A percentile compares a stretch with the other conserved stretches of the same genome.
Conservation (phyloP, 2,888 invertebrate species). For the Eupeodes luniger region DNA sequence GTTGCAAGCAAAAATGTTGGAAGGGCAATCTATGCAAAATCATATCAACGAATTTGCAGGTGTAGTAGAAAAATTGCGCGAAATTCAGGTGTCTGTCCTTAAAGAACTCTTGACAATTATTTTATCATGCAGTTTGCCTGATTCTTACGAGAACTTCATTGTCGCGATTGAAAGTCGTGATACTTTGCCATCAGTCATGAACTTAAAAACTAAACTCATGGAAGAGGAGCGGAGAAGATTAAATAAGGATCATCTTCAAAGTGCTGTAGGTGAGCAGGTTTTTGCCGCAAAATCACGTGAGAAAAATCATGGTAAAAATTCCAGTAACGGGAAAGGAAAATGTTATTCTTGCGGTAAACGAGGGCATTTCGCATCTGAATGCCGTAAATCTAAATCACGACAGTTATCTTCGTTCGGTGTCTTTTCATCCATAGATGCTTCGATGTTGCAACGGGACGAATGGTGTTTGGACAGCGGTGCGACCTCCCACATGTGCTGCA, state of each 20-base stretch:
- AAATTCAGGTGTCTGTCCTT: conserved; percentile 38
- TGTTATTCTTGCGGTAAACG: conserved; percentile 34
- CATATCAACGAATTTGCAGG: conserved; percentile 58
- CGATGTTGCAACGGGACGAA: conserved; percentile 22
- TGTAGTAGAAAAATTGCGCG: conserved; percentile 77
- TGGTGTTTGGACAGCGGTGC: conserved; percentile 10
- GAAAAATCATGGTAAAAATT: conserved; percentile 2
- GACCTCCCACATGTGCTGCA: conserved; percentile 7
- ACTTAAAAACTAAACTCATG: conserved; percentile 45
- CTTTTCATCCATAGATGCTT: background rate
- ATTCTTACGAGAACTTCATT: conserved; percentile 79
- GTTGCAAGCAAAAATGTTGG: conserved; percentile 67
- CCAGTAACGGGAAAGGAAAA: conserved; percentile 10
- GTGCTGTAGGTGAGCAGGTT: conserved; percentile 12
- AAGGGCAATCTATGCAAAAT: conserved; percentile 25
- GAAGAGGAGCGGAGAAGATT: conserved; percentile 78
- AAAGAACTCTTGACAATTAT: conserved; percentile 53
- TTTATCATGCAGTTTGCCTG: conserved; percentile 45
- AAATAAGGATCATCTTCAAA: background rate
- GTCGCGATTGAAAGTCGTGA: conserved; percentile 75
- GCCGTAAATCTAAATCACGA: conserved; percentile 3
- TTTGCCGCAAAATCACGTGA: conserved; percentile 19
- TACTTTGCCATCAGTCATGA: conserved; percentile 57
- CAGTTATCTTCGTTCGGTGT: conserved; percentile 13
- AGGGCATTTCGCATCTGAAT: conserved; percentile 22